phyloP scores from a whole-genome alignment of 2,797 vertebrate genomes.

The Sebastes iracundus region DNA sequence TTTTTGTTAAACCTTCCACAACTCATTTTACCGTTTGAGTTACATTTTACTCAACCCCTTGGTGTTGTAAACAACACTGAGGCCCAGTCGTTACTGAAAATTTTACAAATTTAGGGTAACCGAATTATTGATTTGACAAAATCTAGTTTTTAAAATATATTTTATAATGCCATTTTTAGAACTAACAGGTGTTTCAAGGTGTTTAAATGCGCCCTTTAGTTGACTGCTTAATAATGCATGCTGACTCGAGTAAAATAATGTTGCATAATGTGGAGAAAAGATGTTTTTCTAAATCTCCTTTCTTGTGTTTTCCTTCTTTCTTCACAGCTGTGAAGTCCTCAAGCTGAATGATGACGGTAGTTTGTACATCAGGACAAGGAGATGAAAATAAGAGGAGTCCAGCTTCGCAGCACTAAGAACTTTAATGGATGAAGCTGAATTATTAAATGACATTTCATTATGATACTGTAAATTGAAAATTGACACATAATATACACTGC shows the following conservation, averaged over 20 bases:
- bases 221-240: conserved; percentile 1
- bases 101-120: neutral
- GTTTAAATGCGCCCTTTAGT: neutral
- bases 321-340: conserved; percentile 66
- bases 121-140: neutral
- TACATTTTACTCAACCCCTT: neutral
- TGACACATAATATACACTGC: conserved; percentile 50
- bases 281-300: neutral
- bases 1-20: neutral
- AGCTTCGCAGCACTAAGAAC: conserved; percentile 41
- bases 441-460: conserved; percentile 40
- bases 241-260: neutral
- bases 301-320: conserved; percentile 21
- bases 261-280: rapidly evolving
- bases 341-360: conserved; percentile 9
- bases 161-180: neutral
- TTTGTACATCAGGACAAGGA: neutral
- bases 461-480: conserved; percentile 53
- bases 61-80: neutral
- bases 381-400: conserved; percentile 13
- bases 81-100: neutral
- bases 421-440: conserved; percentile 29
- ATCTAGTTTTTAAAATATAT: neutral
- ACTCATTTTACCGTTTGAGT: neutral
- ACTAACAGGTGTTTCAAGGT: neutral